phyloP scores from a whole-genome alignment of 2,797 vertebrate genomes.

The Dromococcyx pavoninus region DNA sequence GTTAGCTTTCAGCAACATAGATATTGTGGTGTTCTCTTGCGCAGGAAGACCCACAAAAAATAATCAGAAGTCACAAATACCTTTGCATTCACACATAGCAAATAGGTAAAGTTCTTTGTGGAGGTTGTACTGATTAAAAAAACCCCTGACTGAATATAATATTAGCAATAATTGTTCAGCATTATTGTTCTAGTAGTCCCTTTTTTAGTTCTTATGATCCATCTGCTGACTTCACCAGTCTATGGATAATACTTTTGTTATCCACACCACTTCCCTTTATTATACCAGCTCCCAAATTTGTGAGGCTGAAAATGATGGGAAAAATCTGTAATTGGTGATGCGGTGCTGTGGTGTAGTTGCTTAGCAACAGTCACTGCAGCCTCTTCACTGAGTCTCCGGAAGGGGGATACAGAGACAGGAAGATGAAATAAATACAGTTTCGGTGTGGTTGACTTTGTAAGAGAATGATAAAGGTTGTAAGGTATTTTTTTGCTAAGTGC shows the following conservation, averaged over 20 bases:
- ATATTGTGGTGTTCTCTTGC: not conserved
- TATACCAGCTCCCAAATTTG: conserved; percentile 39
- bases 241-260: conserved; percentile 9
- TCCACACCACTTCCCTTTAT: conserved; percentile 22
- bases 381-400: conserved; percentile 71
- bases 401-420: conserved; percentile 73
- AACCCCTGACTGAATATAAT: not conserved
- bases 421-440: conserved; percentile 69
- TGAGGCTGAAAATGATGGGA: conserved; percentile 66
- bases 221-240: not conserved
- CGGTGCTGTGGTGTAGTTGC: conserved; percentile 70
- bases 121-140: not conserved
- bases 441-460: not conserved
- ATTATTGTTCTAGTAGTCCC: not conserved
- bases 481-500: conserved; percentile 48
- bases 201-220: not conserved
- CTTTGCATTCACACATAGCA: not conserved
- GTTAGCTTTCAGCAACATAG: conserved; percentile 31
- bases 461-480: conserved; percentile 21
- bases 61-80: not conserved
- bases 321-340: conserved; percentile 70
- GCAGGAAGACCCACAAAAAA: not conserved
- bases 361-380: conserved; percentile 69
- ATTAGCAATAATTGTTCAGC: not conserved
- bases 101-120: not conserved